Evolutionary conservation across 2,888 invertebrate genomes (phyloP).

Genomic region (Phymatocera aterrima): DNA sequence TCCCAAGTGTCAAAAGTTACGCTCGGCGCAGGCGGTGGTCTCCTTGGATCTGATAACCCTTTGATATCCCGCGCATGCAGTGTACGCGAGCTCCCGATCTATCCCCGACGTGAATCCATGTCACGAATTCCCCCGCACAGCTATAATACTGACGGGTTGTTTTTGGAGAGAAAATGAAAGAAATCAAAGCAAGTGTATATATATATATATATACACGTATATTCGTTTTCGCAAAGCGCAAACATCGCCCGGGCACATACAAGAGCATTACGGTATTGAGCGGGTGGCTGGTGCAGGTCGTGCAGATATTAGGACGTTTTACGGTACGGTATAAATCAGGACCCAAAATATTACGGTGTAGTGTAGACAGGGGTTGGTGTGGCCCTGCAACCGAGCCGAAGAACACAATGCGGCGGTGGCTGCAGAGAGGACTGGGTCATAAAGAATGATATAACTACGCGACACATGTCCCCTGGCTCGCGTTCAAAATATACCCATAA

Average conservation of each 20-base stretch:
- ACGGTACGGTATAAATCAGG: slow-evolving; percentile 71
- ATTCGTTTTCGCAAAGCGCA: background rate
- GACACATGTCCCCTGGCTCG: slow-evolving; percentile 73
- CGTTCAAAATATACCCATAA: slow-evolving; percentile 62
- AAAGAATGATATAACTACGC: slow-evolving; percentile 74
- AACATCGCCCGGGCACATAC: background rate
- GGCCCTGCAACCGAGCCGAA: slow-evolving; percentile 32
- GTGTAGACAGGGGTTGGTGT: slow-evolving; percentile 33
- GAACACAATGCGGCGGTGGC: too few relatives aligned
- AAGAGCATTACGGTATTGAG: slow-evolving; percentile 21
- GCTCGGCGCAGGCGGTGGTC: slow-evolving; percentile 61
- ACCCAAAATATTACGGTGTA: slow-evolving; percentile 67
- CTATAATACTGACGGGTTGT: too few relatives aligned
- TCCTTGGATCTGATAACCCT: slow-evolving; percentile 71
- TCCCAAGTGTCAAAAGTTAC: slow-evolving; percentile 72
- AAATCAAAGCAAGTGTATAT: too few relatives aligned
- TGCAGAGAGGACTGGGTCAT: slow-evolving; percentile 59
- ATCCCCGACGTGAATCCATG: too few relatives aligned
- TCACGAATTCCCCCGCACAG: too few relatives aligned
- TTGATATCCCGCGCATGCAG: slow-evolving; percentile 62
- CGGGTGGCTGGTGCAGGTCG: slow-evolving; percentile 12
- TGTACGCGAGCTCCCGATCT: background rate
- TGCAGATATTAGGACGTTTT: slow-evolving; percentile 57
- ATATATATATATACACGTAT: too few relatives aligned
- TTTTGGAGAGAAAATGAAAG: too few relatives aligned